Evolutionary conservation across 2,888 invertebrate genomes (phyloP), one percentile per base, ranked within the genome.

Genomic region (Lithophane socia): DNA sequence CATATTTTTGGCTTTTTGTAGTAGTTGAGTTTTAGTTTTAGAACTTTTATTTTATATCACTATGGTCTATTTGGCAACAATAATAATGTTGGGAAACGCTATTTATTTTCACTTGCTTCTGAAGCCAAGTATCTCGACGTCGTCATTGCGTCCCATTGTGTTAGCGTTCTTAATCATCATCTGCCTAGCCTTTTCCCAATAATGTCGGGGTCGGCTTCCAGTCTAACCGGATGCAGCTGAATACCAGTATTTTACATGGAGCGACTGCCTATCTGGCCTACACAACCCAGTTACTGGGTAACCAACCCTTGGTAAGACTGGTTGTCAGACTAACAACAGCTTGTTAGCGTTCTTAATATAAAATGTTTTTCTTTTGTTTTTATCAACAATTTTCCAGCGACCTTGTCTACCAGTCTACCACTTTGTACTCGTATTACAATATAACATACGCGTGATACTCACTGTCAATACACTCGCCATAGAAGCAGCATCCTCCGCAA

Each of bases 401-500:
- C 67, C 67, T 67, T 24, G 49, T 66, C 29, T 66, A 47, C 5
- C 18, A 7, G 49, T 66, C 29, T 66, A 47, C 5, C 18, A 7
- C 24, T 2, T 2, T 52, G 18, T n/a, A n/a, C n/a, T n/a, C n/a
- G n/a, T n/a, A 12, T 44, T 21, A 21, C 21, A 52, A 52, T 21
- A 52, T 52, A 49, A 49, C 3, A 12, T 47, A 44, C 44, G 18
- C 7, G 13, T 18, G 47, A 37, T 72, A 82, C 97, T 95, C 92
- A 97, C 97, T 97, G 74, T 97, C 96, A 75, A 96, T 93, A 84
- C 97, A 97, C 74, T 93, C 92, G 78, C 95, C 96, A 54, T 92
- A 89, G 74, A 97, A 94, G 80, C 97, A 97, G 88, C 97, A 97
- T 1, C 97, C 97, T 1, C 97, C 97, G 84, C 97, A 97, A 82